Conservation (phyloP, 2,797 vertebrate genomes). For the Pelobates cultripes region DNA sequence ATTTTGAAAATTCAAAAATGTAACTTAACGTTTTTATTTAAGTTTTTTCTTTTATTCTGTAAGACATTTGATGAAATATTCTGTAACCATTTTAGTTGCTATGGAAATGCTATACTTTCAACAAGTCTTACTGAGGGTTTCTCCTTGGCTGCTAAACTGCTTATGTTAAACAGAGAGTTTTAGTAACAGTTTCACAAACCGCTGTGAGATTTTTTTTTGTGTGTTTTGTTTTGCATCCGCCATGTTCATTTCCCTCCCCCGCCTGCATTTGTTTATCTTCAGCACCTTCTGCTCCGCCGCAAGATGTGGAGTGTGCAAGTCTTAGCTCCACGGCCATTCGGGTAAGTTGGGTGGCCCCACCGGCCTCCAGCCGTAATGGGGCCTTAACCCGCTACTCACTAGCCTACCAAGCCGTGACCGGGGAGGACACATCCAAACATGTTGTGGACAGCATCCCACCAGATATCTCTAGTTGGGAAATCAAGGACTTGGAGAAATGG, state of each 20-base stretch:
- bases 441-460: constrained; percentile 86
- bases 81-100: too few species aligned
- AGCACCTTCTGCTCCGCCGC: constrained; percentile 98
- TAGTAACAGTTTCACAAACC: constrained; percentile 64
- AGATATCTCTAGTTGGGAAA: constrained; percentile 87
- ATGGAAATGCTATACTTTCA: too few species aligned
- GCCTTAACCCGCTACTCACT: constrained; percentile 95
- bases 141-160: too few species aligned
- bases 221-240: constrained; percentile 64
- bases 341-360: constrained; percentile 99
- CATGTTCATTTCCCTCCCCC: constrained; percentile 69
- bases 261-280: constrained; percentile 78
- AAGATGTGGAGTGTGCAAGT: constrained; percentile 91
- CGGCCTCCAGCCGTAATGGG: constrained; percentile 92
- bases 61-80: too few species aligned
- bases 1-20: too few species aligned
- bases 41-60: too few species aligned
- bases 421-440: constrained; percentile 89
- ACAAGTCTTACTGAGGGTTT: too few species aligned
- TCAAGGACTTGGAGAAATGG: constrained; percentile 97
- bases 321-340: constrained; percentile 93
- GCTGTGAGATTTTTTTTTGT: constrained; percentile 1
- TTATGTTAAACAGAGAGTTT: too few species aligned
- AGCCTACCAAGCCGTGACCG: constrained; percentile 90
- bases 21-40: too few species aligned